Percentiles rank a stretch among this genome's conserved stretches.
phyloP scores from a whole-genome alignment of 1,140 invertebrate species.

The Meloidogyne chitwoodi region DNA sequence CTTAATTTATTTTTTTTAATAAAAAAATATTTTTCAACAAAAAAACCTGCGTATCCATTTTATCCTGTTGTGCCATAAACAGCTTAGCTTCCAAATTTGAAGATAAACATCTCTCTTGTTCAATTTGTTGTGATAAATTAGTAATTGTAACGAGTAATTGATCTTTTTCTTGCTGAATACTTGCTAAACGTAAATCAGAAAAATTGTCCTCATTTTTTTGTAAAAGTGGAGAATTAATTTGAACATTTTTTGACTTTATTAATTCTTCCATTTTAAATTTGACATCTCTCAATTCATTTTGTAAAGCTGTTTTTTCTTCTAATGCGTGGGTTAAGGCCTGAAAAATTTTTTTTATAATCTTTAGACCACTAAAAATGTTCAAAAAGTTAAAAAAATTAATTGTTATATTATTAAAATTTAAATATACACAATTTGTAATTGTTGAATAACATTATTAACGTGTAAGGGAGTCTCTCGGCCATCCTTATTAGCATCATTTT shows the following conservation, averaged over 20 bases:
- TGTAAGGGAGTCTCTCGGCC: neutral
- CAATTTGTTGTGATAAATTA: slow-evolving; percentile 34
- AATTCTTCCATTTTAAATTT: slow-evolving; percentile 21
- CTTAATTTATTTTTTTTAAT: no score
- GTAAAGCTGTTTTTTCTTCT: slow-evolving; percentile 45
- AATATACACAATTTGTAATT: slow-evolving; percentile 42
- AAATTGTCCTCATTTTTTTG: neutral
- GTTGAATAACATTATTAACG: slow-evolving; percentile 32
- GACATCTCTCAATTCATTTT: slow-evolving; percentile 31
- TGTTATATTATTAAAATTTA: no score
- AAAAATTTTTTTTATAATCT: slow-evolving; percentile 3
- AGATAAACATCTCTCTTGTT: slow-evolving; percentile 39
- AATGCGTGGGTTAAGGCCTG: slow-evolving; percentile 39
- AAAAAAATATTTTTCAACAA: no score
- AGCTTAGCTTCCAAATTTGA: slow-evolving; percentile 43
- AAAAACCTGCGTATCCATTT: slow-evolving; percentile 41
- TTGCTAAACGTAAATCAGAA: slow-evolving; percentile 1
- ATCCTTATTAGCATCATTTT: neutral
- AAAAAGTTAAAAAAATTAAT: no score
- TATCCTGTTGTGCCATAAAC: slow-evolving; percentile 38
- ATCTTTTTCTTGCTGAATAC: slow-evolving; percentile 21
- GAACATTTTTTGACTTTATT: neutral
- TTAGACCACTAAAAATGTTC: no score
- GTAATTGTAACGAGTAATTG: slow-evolving; percentile 19
- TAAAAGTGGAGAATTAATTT: slow-evolving; percentile 3